phyloP scores from a whole-genome alignment of 2,888 invertebrate genomes.

The Neoaliturus tenellus region DNA sequence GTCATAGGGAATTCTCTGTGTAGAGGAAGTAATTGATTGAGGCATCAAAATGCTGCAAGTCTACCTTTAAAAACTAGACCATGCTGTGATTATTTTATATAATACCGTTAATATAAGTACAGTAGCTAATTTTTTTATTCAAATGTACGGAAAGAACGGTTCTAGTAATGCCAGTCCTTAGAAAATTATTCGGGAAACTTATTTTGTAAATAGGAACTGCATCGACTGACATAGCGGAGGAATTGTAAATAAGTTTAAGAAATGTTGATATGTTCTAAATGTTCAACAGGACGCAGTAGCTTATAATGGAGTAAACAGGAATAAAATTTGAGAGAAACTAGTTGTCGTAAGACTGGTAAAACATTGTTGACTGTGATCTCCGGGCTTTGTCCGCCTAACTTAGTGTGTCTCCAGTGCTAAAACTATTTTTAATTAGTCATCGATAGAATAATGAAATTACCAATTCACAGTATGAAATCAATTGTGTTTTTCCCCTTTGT shows the following conservation, averaged over 20 bases:
- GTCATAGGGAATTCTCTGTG: neutral
- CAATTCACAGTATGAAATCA: neutral
- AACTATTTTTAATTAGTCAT: slow-evolving; percentile 26
- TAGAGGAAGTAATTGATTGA: neutral
- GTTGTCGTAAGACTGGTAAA: slow-evolving; percentile 20
- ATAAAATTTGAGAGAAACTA: neutral
- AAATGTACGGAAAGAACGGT: neutral
- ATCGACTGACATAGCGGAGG: slow-evolving; percentile 26
- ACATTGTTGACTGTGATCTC: slow-evolving; percentile 19
- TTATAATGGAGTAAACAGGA: slow-evolving; percentile 4
- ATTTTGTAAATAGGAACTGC: slow-evolving; percentile 1
- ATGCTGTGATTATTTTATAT: slow-evolving; percentile 14
- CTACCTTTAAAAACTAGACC: neutral
- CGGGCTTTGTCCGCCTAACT: neutral
- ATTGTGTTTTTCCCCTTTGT: neutral
- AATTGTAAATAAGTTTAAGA: slow-evolving; percentile 28
- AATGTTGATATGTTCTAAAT: slow-evolving; percentile 41
- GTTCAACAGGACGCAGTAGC: slow-evolving; percentile 4
- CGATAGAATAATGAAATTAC: neutral
- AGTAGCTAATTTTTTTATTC: slow-evolving; percentile 31
- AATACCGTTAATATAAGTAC: neutral
- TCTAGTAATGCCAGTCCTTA: neutral
- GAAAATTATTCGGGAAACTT: neutral
- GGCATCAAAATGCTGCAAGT: neutral
- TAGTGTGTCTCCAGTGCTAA: slow-evolving; percentile 13